Percentiles rank a stretch among this genome's conserved stretches.
phyloP scores from a whole-genome alignment of 2,113 vertebrate species.

The Anas platyrhynchos region DNA sequence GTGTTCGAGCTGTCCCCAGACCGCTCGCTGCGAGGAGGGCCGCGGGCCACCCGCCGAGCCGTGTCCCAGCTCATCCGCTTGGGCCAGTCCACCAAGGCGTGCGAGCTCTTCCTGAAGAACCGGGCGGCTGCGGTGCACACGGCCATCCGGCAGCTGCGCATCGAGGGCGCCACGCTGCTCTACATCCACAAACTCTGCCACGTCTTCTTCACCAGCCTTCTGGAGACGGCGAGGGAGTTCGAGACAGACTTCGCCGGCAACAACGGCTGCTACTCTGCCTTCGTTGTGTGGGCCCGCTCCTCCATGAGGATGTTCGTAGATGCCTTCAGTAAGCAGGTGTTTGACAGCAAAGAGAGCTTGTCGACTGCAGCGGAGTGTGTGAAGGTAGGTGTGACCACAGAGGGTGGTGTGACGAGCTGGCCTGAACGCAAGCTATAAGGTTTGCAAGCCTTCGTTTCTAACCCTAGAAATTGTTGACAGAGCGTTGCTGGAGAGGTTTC shows the following conservation, averaged over 20 bases:
- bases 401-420: neutral
- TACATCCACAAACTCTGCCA: slow-evolving; percentile 99
- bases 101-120: slow-evolving; percentile 95
- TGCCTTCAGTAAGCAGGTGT: slow-evolving; percentile 98
- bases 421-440: neutral
- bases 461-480: neutral
- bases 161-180: slow-evolving; percentile 94
- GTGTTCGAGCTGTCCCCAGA: slow-evolving; percentile 96
- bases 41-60: slow-evolving; percentile 90
- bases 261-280: slow-evolving; percentile 95
- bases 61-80: slow-evolving; percentile 96
- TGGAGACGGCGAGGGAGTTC: slow-evolving; percentile 95
- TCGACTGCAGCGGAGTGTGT: slow-evolving; percentile 95
- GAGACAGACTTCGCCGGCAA: slow-evolving; percentile 93
- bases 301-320: slow-evolving; percentile 95
- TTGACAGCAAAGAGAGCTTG: slow-evolving; percentile 97
- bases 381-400: slow-evolving; percentile 69
- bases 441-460: neutral
- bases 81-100: slow-evolving; percentile 95
- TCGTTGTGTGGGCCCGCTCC: slow-evolving; percentile 95
- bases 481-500: neutral
- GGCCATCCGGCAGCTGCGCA: slow-evolving; percentile 93
- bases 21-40: slow-evolving; percentile 91
- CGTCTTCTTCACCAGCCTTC: slow-evolving; percentile 95
- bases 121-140: slow-evolving; percentile 92